phyloP scores from a whole-genome alignment of 2,113 vertebrate genomes.

The Lonchura striata region DNA sequence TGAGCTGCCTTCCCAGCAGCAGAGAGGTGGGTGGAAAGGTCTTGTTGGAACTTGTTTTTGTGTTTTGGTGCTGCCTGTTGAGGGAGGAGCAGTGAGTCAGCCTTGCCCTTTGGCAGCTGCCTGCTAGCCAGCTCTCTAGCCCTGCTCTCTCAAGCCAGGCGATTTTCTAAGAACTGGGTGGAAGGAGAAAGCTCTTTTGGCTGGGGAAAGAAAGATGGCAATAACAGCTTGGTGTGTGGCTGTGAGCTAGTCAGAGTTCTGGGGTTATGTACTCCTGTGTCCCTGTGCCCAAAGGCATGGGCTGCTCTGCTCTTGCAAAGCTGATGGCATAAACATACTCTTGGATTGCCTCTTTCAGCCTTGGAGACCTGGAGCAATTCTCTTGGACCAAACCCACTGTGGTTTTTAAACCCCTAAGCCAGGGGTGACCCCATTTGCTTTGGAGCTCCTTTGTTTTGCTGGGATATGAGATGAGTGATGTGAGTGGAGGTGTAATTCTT shows the following conservation, averaged over 20 bases:
- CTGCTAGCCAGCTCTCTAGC: not conserved
- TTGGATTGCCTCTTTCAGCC: not conserved
- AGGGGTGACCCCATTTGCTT: not conserved
- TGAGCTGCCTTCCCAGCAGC: not conserved
- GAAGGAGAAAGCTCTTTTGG: not conserved
- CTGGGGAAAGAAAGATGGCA: not conserved
- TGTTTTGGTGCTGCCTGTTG: not conserved
- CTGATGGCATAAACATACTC: not conserved
- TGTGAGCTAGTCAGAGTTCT: not conserved
- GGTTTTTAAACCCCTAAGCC: not conserved
- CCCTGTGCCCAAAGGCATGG: not conserved
- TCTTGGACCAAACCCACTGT: fast-evolving
- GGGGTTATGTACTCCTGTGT: not conserved
- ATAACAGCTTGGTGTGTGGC: not conserved
- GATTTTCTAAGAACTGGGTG: not conserved
- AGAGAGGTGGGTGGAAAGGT: not conserved
- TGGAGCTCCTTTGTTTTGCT: not conserved
- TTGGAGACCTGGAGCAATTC: not conserved
- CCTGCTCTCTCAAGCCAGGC: not conserved
- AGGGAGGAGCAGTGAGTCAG: not conserved
- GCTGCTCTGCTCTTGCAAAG: not conserved
- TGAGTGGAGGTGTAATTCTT: not conserved
- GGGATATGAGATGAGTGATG: not conserved
- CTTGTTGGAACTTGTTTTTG: not conserved
- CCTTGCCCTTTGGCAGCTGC: not conserved